Evolutionary conservation across 2,888 invertebrate species (phyloP).

Genomic region (Micropterix aruncella): DNA sequence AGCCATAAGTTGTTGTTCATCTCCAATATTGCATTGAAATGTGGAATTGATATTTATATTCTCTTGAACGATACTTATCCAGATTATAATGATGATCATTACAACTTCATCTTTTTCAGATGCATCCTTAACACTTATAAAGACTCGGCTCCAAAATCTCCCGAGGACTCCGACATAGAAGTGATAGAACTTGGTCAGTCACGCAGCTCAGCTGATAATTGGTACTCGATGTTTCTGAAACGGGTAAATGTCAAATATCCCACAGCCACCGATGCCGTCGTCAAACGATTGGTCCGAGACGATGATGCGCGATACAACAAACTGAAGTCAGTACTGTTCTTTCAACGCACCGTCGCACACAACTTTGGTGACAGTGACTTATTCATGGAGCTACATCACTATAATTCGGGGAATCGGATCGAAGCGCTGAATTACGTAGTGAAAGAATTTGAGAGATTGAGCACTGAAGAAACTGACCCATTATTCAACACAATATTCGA

Average conservation of each 20-base stretch:
- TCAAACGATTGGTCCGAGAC: conserved; percentile 38
- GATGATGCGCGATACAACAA: not conserved
- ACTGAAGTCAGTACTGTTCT: conserved; percentile 22
- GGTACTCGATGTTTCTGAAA: conserved; percentile 42
- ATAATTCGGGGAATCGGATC: conserved; percentile 47
- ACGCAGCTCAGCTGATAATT: conserved; percentile 24
- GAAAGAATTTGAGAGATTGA: conserved; percentile 33
- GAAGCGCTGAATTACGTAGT: conserved; percentile 52
- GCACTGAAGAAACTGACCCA: conserved; percentile 39
- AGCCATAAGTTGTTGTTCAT: too few relatives aligned
- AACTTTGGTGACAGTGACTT: conserved; percentile 37
- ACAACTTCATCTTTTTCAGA: conserved; percentile 27
- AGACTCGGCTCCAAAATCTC: conserved; percentile 11
- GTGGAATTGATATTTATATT: too few relatives aligned
- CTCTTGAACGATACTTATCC: too few relatives aligned
- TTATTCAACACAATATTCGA: conserved; percentile 48
- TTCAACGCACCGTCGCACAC: conserved; percentile 39
- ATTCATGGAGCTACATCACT: conserved; percentile 60
- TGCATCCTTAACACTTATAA: conserved; percentile 29
- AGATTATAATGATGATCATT: too few relatives aligned
- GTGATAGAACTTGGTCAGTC: conserved; percentile 15
- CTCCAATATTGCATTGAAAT: too few relatives aligned
- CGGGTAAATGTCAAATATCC: conserved; percentile 59
- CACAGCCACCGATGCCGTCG: conserved; percentile 49
- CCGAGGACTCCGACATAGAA: conserved; percentile 16